A percentile compares a stretch with the other conserved stretches of the same genome.
Evolutionary conservation across 2,797 vertebrate species (phyloP).

Genomic region (Tarsius wallacei): DNA sequence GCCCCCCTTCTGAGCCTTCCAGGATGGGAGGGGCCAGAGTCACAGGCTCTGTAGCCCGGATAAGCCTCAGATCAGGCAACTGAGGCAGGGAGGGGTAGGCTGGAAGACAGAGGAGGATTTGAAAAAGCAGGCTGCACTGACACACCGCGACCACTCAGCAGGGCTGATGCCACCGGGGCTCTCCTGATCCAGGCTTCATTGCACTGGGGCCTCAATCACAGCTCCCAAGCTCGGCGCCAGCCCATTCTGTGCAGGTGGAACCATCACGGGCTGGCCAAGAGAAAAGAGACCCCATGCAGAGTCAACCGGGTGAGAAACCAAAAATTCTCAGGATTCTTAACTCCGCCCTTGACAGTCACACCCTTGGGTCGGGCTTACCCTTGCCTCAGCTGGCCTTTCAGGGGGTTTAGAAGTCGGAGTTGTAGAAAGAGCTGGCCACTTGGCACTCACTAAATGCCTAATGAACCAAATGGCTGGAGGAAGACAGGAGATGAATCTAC

Average conservation of each 20-base stretch:
- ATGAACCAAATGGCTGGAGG: background rate
- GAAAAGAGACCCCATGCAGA: background rate
- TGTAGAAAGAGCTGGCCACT: background rate
- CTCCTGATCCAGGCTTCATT: background rate
- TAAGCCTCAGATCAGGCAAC: background rate
- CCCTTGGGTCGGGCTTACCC: background rate
- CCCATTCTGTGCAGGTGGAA: background rate
- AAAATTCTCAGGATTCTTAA: background rate
- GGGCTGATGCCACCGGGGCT: background rate
- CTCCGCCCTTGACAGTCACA: background rate
- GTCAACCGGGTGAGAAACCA: background rate
- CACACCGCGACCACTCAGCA: too few relatives aligned
- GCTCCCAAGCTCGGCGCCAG: background rate
- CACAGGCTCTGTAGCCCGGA: background rate
- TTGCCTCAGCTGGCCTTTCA: background rate
- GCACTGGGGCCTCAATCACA: background rate
- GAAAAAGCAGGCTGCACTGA: accelerated
- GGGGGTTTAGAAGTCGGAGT: background rate
- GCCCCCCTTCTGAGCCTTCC: background rate
- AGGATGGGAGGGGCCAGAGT: accelerated
- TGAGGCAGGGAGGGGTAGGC: background rate
- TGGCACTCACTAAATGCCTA: background rate
- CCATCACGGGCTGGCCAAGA: background rate
- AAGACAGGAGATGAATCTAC: too few relatives aligned
- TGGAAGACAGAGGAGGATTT: background rate